These are phyloP conservation scores for Scortum barcoo DNA, from an alignment of 2,113 vertebrate genomes.

Conservation along the genomic window DNA sequence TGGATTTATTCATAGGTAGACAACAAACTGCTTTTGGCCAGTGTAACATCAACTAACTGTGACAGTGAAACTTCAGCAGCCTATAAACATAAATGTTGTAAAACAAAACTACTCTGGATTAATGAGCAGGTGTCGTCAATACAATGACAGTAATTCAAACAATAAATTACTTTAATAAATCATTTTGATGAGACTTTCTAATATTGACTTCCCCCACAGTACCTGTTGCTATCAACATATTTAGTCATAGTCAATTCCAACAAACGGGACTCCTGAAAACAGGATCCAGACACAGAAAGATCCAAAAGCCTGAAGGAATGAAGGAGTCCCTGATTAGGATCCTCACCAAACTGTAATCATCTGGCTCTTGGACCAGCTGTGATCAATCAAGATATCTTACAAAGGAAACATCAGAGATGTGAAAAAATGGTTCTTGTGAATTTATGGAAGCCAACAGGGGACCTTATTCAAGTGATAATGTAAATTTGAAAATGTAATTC, in stretches of 20 bases:
- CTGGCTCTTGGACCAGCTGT: not conserved
- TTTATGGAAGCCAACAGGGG: too few relatives aligned
- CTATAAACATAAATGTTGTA: not conserved
- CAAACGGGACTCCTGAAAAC: not conserved
- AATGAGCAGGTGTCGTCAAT: not conserved
- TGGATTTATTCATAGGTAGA: not conserved
- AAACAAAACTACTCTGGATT: constrained; percentile 12
- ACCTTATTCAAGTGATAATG: too few relatives aligned
- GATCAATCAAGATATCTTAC: not conserved
- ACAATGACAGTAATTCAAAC: not conserved
- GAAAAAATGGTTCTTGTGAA: too few relatives aligned
- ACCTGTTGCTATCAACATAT: not conserved
- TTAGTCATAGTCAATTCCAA: not conserved
- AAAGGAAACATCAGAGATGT: constrained; percentile 3
- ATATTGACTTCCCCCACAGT: not conserved
- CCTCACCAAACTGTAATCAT: not conserved
- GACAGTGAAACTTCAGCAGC: constrained; percentile 2
- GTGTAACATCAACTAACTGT: not conserved
- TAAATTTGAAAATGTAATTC: too few relatives aligned
- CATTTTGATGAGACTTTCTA: not conserved
- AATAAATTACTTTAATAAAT: not conserved
- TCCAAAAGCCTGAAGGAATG: not conserved
- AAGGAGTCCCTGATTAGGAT: not conserved
- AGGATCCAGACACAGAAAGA: not conserved
- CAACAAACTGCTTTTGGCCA: not conserved